phyloP scores from a whole-genome alignment of 1,140 invertebrate genomes.

The Drosophila busckii region DNA sequence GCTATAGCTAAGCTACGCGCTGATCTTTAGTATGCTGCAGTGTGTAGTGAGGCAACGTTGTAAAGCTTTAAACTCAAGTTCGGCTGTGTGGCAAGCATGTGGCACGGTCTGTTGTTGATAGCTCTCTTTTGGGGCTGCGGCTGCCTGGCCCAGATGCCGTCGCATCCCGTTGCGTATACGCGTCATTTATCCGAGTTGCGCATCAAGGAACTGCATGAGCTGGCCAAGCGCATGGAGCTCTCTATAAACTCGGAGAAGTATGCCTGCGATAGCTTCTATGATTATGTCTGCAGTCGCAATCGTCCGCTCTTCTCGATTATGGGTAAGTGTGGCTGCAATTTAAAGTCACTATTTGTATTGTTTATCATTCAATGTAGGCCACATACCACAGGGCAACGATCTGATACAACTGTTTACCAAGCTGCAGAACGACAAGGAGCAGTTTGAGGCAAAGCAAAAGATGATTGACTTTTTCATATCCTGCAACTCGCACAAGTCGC shows the following conservation, averaged over 20 bases:
- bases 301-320: conserved; percentile 61
- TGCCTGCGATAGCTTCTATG: conserved; percentile 67
- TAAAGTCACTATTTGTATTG: not conserved
- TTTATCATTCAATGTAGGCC: conserved; percentile 30
- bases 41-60: no score
- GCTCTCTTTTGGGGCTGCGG: conserved; percentile 4
- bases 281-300: conserved; percentile 72
- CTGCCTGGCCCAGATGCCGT: not conserved
- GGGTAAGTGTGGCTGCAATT: conserved; percentile 57
- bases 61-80: no score
- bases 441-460: conserved; percentile 70
- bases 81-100: conserved; percentile 15
- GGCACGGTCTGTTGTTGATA: conserved; percentile 1
- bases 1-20: no score
- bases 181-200: conserved; percentile 57
- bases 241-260: conserved; percentile 60
- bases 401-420: conserved; percentile 54
- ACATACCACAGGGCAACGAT: conserved; percentile 44
- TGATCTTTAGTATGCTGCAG: no score
- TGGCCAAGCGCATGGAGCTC: conserved; percentile 48
- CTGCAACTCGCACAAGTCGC: conserved; percentile 45
- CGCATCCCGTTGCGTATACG: conserved; percentile 45
- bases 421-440: conserved; percentile 53
- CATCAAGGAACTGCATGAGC: conserved; percentile 48
- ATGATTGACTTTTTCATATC: conserved; percentile 68